These are phyloP conservation scores for Aramus guarauna DNA, from an alignment of 2,113 vertebrate species.

Conservation along the genomic window DNA sequence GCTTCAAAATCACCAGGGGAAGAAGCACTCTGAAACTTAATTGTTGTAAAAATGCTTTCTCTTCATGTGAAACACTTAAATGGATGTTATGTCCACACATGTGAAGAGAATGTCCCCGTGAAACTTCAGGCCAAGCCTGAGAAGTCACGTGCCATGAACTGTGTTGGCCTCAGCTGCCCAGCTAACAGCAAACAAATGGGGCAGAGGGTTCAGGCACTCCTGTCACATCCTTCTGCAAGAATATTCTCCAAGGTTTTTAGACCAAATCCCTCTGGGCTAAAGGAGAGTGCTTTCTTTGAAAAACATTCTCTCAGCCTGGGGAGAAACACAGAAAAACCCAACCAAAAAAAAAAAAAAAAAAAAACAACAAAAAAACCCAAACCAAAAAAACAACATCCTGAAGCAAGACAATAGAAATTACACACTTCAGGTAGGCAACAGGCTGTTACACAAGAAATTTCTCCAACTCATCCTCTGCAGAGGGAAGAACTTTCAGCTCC, in stretches of 20 bases:
- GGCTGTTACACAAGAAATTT: neutral
- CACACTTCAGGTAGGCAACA: neutral
- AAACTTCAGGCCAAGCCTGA: neutral
- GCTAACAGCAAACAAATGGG: neutral
- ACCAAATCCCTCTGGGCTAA: neutral
- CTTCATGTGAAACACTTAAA: neutral
- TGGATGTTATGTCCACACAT: fast-evolving
- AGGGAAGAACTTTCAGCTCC: neutral
- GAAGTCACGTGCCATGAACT: neutral
- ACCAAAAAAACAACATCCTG: neutral
- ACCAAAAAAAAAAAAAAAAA: neutral
- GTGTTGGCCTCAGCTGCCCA: neutral
- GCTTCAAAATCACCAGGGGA: neutral
- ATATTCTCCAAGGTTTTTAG: neutral
- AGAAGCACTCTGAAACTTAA: neutral
- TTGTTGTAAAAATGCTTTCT: neutral
- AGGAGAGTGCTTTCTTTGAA: neutral
- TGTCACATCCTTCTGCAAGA: neutral
- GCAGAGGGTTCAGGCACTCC: neutral
- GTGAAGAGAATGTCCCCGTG: neutral
- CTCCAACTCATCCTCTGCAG: neutral
- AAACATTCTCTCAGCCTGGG: neutral
- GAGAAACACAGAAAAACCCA: neutral
- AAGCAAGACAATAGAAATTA: neutral
- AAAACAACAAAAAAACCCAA: neutral